A percentile compares a stretch with the other conserved stretches of the same genome.
phyloP scores from a whole-genome alignment of 2,888 invertebrate species.

The Drosophila mettleri region DNA sequence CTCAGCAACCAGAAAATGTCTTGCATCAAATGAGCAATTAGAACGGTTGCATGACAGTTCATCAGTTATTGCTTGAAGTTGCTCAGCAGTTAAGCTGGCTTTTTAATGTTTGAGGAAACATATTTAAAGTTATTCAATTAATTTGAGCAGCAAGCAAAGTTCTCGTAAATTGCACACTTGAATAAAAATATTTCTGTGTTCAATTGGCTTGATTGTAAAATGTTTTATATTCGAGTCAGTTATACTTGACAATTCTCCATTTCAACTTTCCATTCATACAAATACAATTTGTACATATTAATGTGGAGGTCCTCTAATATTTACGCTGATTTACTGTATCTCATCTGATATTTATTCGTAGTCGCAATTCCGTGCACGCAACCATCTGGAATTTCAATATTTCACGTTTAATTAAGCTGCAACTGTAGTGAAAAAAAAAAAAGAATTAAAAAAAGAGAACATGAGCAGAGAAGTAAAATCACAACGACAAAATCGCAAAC shows the following conservation, averaged over 20 bases:
- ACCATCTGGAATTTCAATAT: constrained; percentile 67
- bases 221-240: too few species aligned
- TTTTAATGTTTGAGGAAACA: too few species aligned
- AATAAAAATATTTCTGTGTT: not conserved
- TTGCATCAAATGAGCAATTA: not conserved
- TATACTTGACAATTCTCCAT: not conserved
- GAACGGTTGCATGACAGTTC: too few species aligned
- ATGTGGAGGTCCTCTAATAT: constrained; percentile 36
- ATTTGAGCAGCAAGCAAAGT: too few species aligned
- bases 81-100: too few species aligned
- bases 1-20: not conserved
- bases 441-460: constrained; percentile 10
- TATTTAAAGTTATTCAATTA: too few species aligned
- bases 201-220: too few species aligned
- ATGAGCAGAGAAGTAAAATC: constrained; percentile 50
- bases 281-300: not conserved
- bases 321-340: constrained; percentile 34
- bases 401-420: constrained; percentile 77
- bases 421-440: constrained; percentile 46
- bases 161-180: not conserved
- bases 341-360: constrained; percentile 46
- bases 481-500: constrained; percentile 70
- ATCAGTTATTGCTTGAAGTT: not conserved
- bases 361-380: constrained; percentile 27
- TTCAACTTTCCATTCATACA: not conserved